Percentiles rank a stretch among this genome's conserved stretches.
Evolutionary conservation across 2,888 invertebrate genomes (phyloP).

Genomic region (Saturnia pavonia): DNA sequence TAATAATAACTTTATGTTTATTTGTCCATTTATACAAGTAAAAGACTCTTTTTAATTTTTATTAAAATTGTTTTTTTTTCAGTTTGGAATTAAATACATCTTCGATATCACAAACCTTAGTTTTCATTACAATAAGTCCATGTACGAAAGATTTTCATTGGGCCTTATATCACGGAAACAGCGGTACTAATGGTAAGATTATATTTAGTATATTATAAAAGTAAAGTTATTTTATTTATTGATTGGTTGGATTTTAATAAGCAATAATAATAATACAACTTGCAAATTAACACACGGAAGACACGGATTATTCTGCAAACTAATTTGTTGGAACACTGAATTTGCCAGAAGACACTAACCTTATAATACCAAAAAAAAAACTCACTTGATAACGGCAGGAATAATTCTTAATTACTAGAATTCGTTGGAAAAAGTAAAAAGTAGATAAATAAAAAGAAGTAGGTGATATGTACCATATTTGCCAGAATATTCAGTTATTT

Average conservation of each 20-base stretch:
- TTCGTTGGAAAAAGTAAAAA: no score
- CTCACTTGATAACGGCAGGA: no score
- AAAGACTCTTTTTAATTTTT: background rate
- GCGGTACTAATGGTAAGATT: slow-evolving; percentile 51
- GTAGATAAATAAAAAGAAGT: no score
- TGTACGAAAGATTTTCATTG: slow-evolving; percentile 67
- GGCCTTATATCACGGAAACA: slow-evolving; percentile 61
- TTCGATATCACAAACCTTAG: slow-evolving; percentile 54
- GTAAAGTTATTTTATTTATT: slow-evolving; percentile 1
- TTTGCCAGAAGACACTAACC: no score
- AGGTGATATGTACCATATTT: no score
- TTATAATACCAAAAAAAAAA: no score
- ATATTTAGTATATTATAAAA: background rate
- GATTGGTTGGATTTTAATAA: background rate
- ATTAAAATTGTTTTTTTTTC: slow-evolving; percentile 38
- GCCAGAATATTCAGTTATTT: no score
- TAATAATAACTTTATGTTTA: background rate
- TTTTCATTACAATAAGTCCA: slow-evolving; percentile 68
- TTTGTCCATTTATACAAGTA: background rate
- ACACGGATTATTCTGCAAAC: no score
- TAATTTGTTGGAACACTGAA: no score
- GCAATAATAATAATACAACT: background rate
- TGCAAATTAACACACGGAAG: no score
- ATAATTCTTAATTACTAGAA: no score
- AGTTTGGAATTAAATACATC: slow-evolving; percentile 71